A percentile compares a stretch with the other conserved stretches of the same genome.
Conservation (phyloP, 2,797 vertebrate genomes). For the Halcyon chelicuti region DNA sequence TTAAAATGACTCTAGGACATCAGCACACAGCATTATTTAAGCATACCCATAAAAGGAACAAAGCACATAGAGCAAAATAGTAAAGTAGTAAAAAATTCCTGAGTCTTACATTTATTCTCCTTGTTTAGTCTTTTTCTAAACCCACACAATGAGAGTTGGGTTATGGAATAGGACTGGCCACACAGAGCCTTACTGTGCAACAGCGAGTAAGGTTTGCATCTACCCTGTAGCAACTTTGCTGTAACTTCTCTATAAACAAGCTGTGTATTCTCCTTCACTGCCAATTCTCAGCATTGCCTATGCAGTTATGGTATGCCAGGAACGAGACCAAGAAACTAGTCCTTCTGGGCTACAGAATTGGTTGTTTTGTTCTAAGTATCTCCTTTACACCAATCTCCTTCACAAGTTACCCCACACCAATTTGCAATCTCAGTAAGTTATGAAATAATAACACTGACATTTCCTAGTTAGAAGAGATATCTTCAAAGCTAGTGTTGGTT, state of each 20-base stretch:
- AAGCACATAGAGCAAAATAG: neutral
- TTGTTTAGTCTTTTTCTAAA: neutral
- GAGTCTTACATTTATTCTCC: neutral
- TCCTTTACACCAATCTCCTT: neutral
- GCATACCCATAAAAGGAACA: neutral
- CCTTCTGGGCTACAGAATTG: neutral
- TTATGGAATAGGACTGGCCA: neutral
- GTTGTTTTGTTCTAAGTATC: neutral
- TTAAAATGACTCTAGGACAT: neutral
- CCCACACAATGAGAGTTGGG: neutral
- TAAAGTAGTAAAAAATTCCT: neutral
- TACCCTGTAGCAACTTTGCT: neutral
- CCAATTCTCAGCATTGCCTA: neutral
- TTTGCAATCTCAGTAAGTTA: neutral
- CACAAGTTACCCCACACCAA: neutral
- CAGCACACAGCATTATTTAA: neutral
- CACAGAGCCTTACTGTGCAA: neutral
- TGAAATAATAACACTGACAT: neutral
- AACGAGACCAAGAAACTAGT: rapidly evolving
- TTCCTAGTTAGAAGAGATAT: neutral
- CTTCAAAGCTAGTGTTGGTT: neutral
- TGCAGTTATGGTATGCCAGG: neutral
- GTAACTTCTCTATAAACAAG: neutral
- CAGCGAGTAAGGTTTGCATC: neutral
- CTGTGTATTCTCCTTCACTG: neutral